Evolutionary conservation across 2,797 vertebrate genomes (phyloP).

Genomic region (Thunnus albacares): DNA sequence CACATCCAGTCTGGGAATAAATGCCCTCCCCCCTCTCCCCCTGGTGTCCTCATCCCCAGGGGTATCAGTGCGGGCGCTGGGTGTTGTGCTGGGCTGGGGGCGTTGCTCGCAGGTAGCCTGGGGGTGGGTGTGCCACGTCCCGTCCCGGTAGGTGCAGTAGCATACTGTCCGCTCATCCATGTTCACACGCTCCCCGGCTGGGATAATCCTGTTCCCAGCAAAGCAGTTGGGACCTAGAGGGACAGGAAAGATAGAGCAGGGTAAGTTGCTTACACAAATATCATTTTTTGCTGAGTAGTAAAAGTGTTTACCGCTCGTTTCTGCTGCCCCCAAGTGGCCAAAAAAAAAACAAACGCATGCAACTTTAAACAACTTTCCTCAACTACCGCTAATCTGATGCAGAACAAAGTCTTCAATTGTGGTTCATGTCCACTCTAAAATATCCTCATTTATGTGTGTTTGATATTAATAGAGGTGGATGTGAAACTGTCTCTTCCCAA

Average conservation of each 20-base stretch:
- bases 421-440: not conserved
- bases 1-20: conserved; percentile 69
- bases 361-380: not conserved
- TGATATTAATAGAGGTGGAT: not conserved
- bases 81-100: conserved; percentile 54
- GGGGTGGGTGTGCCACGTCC: conserved; percentile 84
- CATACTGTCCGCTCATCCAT: conserved; percentile 81
- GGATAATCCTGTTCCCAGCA: conserved; percentile 84
- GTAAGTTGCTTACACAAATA: not conserved
- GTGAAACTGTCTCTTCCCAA: not conserved
- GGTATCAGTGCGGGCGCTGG: conserved; percentile 10
- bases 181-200: conserved; percentile 83
- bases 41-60: conserved; percentile 57
- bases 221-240: conserved; percentile 87
- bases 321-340: not conserved
- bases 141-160: conserved; percentile 83
- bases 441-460: not conserved
- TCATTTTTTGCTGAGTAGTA: no score
- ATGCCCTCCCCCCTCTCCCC: conserved; percentile 58
- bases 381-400: not conserved
- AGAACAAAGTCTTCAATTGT: not conserved
- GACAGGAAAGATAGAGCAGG: not conserved
- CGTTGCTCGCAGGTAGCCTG: conserved; percentile 76
- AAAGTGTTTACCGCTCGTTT: not conserved
- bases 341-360: not conserved